Evolutionary conservation across 2,113 vertebrate species (phyloP), one percentile per base, ranked within the genome.

Genomic region (Phyllostomus discolor): DNA sequence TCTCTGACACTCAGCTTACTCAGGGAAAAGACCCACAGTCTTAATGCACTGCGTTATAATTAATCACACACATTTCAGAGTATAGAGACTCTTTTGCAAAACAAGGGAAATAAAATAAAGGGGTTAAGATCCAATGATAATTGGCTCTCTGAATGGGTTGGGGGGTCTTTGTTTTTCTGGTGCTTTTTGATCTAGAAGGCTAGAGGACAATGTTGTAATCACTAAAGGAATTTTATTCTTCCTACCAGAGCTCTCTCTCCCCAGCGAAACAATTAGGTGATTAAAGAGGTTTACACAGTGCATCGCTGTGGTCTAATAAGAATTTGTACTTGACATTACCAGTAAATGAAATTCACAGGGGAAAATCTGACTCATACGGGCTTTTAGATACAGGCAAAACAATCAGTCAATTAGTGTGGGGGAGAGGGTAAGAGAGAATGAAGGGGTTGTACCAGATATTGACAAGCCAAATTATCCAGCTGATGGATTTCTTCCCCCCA

Each of bases 261-360:
- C 12, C 12, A 7, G 86, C 95, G 91, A 96, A 97, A 97, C 97
- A 97, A 98, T 96, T 97, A 97, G 79, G 89, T 76, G 93, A 97
- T 97, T 98, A 97, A 97, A 97, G 83, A 91, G 91, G 95, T 96
- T 97, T 97, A 97, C 96, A 90, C 41, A 96, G 88, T 90, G 82
- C 95, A 94, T 96, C 75, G 52, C 86, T 86, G 52, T 81, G 91
- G 82, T 76, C 79, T 91, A 97, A 95, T 94, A 96, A 95, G 91
- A 89, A 97, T 96, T 95, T 96, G 94, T 86, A 97, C 93, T 97
- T 97, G 97, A 96, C 69, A 81, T 91, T 97, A 96, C 94, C 89
- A 97, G 95, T 91, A 95, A 97, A 69, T 97, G 94, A 96, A 95
- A 95, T 85, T 89, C 96, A 76, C 95, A 80, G 82, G 86, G 94